Evolutionary conservation across 2,888 invertebrate species (phyloP), one percentile per base, ranked within the genome.

Genomic region (Phasia obesa): DNA sequence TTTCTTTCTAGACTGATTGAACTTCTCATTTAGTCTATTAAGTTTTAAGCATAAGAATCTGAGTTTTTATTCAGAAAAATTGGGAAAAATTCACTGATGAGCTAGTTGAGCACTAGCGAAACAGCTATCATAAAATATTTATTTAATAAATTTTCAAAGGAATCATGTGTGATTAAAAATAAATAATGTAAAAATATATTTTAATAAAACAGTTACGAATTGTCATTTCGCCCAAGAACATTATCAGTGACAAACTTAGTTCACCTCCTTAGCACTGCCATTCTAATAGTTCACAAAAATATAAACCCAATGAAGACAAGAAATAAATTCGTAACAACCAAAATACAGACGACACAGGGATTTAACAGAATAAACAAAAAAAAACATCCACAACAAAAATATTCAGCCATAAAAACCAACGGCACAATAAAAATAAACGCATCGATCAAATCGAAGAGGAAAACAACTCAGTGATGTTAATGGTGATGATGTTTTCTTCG

Each of bases 391-490:
- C 53, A 64, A 69, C 69, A 11, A 64, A 78, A 69, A 82, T 70
- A 77, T 82, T 82, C 78, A 78, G 73, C 62, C 74, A 78, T 82
- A 78, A 82, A 82, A 78, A 67, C 53, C 82, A 82, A 82, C 82
- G 82, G 78, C 82, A 82, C 73, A 69, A 82, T 82, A 74, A 82
- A 82, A 82, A 74, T 78, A 78, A 82, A 82, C 78, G 82, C 82
- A 82, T 82, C 82, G 78, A 82, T 82, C 82, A 82, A 82, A 74
- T 78, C 60, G 69, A 78, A 69, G 57, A 64, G 31, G 53, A 70
- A 67, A 69, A 74, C 60, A 49, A 62, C 69, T 55, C 60, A 64
- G 67, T 69, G 77, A 73, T 73, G 77, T 82, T 82, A 78, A 82
- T 82, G 78, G 82, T 70, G 77, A 77, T 82, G 77, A 77, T 77